phyloP scores from a whole-genome alignment of 2,797 vertebrate genomes.

The Semaprochilodus insignis region DNA sequence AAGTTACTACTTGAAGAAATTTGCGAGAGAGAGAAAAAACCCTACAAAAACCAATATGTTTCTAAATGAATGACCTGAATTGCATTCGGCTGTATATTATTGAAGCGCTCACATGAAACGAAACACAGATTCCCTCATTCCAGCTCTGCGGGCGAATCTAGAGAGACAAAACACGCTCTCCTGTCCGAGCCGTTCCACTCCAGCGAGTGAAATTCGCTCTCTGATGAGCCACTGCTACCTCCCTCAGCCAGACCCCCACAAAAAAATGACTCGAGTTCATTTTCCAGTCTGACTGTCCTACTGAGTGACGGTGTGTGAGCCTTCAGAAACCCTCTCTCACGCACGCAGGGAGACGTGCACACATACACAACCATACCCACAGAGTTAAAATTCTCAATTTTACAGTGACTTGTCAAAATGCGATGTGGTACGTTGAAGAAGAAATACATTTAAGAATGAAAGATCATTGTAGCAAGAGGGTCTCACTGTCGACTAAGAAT shows the following conservation, averaged over 20 bases:
- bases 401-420: conserved; percentile 28
- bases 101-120: conserved; percentile 55
- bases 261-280: conserved; percentile 52
- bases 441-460: conserved; percentile 7
- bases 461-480: neutral
- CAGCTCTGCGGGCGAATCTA: conserved; percentile 29
- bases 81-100: conserved; percentile 49
- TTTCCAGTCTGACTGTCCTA: conserved; percentile 49
- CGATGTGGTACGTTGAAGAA: conserved; percentile 13
- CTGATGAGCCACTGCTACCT: conserved; percentile 45
- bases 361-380: neutral
- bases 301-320: conserved; percentile 44
- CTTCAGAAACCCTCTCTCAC: conserved; percentile 31
- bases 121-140: conserved; percentile 55
- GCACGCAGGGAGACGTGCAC: conserved; percentile 8
- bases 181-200: conserved; percentile 56
- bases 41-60: conserved; percentile 24
- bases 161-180: conserved; percentile 55
- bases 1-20: neutral
- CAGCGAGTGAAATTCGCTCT: conserved; percentile 53
- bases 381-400: conserved; percentile 15
- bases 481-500: neutral
- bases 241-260: conserved; percentile 42
- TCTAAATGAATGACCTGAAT: conserved; percentile 47
- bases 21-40: neutral